phyloP scores from a whole-genome alignment of 2,113 vertebrate species.

The Trachemys scripta region DNA sequence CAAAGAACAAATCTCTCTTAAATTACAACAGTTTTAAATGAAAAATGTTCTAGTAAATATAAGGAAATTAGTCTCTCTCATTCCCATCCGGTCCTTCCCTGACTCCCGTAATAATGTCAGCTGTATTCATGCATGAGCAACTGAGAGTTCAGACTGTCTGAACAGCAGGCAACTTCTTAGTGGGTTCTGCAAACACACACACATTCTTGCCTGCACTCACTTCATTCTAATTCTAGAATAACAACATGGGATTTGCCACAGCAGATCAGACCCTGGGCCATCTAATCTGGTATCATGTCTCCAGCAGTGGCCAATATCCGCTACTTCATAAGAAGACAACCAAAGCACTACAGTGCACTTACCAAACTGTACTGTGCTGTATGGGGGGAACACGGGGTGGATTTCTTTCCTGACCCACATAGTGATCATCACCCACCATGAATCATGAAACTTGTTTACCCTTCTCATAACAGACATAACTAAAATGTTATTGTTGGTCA shows the following conservation, averaged over 20 bases:
- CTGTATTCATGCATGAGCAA: background rate
- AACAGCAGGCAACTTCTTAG: background rate
- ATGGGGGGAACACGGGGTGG: background rate
- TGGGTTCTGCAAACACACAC: background rate
- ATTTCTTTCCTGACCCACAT: background rate
- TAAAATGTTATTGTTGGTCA: background rate
- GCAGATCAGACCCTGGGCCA: background rate
- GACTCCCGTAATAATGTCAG: background rate
- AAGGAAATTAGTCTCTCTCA: background rate
- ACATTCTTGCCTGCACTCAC: background rate
- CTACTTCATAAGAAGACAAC: background rate
- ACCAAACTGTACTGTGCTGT: background rate
- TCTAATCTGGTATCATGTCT: background rate
- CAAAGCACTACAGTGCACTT: background rate
- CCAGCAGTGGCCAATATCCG: background rate
- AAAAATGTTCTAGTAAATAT: background rate
- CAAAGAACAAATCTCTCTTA: background rate
- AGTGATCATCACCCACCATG: background rate
- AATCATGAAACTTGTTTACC: accelerated
- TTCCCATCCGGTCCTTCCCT: background rate
- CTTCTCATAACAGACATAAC: background rate
- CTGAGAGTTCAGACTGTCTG: background rate
- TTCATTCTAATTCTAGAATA: background rate
- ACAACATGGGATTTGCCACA: accelerated
- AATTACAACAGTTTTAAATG: constrained; percentile 34